Evolutionary conservation across 2,113 vertebrate species (phyloP).

Genomic region (Leucoraja erinaceus): DNA sequence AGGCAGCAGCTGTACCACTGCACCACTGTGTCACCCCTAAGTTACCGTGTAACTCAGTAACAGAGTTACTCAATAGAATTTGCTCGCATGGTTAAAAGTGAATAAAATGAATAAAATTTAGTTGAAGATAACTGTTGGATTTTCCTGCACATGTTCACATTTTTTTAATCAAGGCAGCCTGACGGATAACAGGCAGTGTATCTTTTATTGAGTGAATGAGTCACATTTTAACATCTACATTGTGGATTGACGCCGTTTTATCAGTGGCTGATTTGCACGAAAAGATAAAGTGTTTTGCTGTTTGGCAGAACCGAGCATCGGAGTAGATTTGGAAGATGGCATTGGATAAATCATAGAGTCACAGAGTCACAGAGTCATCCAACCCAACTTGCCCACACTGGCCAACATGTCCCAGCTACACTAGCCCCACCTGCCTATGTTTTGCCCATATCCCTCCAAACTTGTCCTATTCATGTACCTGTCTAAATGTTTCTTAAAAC

Average conservation of each 20-base stretch:
- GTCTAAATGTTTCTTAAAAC: no score
- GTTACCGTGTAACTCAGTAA: no score
- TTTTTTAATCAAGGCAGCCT: background rate
- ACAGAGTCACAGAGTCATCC: no score
- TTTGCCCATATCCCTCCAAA: no score
- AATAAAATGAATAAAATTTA: background rate
- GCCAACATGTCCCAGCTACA: no score
- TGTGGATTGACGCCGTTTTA: background rate
- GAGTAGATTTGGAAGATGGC: background rate
- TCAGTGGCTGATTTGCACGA: background rate
- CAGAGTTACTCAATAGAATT: background rate
- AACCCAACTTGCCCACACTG: no score
- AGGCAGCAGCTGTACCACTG: no score
- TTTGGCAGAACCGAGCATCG: background rate
- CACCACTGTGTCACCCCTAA: no score
- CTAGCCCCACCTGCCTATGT: no score
- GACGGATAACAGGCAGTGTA: background rate
- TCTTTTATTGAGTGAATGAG: background rate
- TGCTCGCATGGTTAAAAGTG: background rate
- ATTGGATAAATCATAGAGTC: background rate
- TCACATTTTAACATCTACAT: background rate
- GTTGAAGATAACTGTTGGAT: background rate
- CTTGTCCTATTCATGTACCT: no score
- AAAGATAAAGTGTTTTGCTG: background rate
- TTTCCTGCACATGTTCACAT: background rate